phyloP scores from a whole-genome alignment of 2,113 vertebrate genomes.

The Pelecanoides urinatrix region DNA sequence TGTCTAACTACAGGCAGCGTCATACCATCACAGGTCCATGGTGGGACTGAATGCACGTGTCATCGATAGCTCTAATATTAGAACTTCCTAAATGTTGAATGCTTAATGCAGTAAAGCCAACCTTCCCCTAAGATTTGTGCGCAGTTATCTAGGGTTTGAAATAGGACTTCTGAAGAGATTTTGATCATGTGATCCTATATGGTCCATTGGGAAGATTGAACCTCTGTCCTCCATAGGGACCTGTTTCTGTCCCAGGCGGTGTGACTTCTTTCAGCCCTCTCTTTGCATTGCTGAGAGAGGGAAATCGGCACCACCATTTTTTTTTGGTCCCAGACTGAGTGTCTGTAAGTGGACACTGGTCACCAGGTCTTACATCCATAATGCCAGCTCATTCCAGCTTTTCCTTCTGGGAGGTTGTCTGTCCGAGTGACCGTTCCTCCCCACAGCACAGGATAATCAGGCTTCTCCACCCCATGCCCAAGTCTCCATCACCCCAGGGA shows the following conservation, averaged over 20 bases:
- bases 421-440: fast-evolving
- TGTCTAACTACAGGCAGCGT: background rate
- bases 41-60: background rate
- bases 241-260: background rate
- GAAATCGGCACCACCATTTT: background rate
- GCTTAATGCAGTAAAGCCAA: background rate
- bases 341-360: background rate
- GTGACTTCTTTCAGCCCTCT: background rate
- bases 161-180: background rate
- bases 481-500: background rate
- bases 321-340: background rate
- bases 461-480: background rate
- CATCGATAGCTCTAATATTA: background rate
- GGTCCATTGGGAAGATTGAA: background rate
- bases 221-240: background rate
- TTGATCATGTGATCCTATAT: background rate
- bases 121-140: background rate
- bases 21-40: background rate
- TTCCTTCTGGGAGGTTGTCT: background rate
- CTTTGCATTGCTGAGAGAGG: background rate
- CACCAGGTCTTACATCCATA: background rate
- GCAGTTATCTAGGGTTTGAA: background rate
- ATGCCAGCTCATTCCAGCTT: background rate
- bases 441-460: background rate
- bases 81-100: background rate